Evolutionary conservation across 64 coral and sea anemone genomes (phyloP).

Genomic region (Stichodactyla helianthus): DNA sequence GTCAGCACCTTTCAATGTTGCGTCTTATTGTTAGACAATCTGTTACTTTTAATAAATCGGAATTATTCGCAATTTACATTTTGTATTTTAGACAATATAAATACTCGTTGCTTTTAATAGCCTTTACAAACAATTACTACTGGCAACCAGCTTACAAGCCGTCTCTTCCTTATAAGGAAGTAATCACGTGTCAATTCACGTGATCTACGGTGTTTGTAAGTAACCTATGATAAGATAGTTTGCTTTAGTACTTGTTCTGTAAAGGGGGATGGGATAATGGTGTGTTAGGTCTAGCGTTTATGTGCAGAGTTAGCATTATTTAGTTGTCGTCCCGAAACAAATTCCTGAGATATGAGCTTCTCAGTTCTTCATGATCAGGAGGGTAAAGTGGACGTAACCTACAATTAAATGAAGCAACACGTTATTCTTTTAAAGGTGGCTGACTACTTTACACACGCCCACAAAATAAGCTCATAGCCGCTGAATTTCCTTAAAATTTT

Average conservation of each 20-base stretch:
- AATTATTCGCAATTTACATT: constrained; percentile 4
- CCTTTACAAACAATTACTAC: background rate
- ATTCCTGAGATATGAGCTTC: background rate
- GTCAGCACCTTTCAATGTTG: background rate
- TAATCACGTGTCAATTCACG: background rate
- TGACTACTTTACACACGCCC: too few species aligned
- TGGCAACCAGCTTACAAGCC: too few species aligned
- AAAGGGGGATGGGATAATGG: background rate
- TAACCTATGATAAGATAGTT: background rate
- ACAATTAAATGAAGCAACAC: background rate
- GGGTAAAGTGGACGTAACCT: background rate
- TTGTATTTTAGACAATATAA: background rate
- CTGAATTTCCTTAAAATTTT: too few species aligned
- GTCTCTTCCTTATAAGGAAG: background rate
- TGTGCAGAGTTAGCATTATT: background rate
- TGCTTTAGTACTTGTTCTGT: background rate
- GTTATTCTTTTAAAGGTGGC: too few species aligned
- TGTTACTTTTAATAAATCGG: background rate
- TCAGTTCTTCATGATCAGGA: background rate
- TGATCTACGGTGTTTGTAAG: background rate
- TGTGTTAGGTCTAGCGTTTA: background rate
- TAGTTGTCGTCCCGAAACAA: background rate
- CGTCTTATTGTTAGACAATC: background rate
- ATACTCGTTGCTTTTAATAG: background rate
- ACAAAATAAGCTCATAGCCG: too few species aligned